Percentiles rank a stretch among this genome's conserved stretches.
phyloP scores from a whole-genome alignment of 1,140 invertebrate species.

The Trachymyrmex septentrionalis region DNA sequence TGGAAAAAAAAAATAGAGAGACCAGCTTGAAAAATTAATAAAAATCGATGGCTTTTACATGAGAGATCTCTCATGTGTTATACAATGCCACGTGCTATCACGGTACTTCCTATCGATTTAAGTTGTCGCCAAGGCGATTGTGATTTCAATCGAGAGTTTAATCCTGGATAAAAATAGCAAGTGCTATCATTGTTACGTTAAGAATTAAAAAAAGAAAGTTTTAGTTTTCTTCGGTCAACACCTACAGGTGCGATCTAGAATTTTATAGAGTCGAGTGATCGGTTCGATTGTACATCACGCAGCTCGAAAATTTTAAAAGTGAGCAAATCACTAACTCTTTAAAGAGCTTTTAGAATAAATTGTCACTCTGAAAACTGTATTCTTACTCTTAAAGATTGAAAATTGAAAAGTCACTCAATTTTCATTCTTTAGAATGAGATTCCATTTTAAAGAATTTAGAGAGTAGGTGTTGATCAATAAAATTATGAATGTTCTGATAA shows the following conservation, averaged over 20 bases:
- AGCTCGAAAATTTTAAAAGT: too few species aligned
- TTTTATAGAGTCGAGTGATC: neutral
- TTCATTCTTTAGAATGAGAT: too few species aligned
- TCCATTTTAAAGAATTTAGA: too few species aligned
- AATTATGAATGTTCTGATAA: too few species aligned
- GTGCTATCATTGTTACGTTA: neutral
- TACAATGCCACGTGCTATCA: neutral
- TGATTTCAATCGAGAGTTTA: conserved; percentile 34
- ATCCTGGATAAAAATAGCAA: conserved; percentile 21
- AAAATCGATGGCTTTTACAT: neutral
- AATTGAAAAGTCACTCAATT: too few species aligned
- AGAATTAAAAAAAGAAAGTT: neutral
- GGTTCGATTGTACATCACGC: too few species aligned
- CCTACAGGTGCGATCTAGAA: neutral
- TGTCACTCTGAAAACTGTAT: too few species aligned
- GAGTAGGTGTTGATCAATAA: too few species aligned
- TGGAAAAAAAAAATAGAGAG: neutral
- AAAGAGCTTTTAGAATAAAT: too few species aligned
- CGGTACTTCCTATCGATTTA: conserved; percentile 55
- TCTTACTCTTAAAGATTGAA: too few species aligned
- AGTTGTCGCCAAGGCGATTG: conserved; percentile 11
- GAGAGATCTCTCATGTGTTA: conserved; percentile 12
- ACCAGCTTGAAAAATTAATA: conserved; percentile 46
- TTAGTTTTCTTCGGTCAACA: neutral
- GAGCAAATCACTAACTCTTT: too few species aligned